These are phyloP conservation scores for Microtus ochrogaster DNA, from an alignment of 2,113 vertebrate genomes.

Conservation along the genomic window DNA sequence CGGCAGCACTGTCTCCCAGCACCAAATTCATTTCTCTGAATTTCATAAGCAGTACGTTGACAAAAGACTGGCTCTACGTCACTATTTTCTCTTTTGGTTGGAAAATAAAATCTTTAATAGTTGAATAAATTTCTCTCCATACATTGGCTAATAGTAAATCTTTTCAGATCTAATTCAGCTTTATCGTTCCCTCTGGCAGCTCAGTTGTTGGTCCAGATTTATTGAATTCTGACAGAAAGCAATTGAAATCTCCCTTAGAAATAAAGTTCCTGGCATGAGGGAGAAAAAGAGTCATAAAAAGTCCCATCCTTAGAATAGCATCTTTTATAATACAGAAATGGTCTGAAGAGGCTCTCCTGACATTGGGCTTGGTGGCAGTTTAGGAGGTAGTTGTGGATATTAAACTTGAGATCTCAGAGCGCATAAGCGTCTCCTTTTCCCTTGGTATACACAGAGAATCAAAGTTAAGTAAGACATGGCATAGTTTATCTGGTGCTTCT, in stretches of 20 bases:
- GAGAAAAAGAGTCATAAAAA: slow-evolving; percentile 57
- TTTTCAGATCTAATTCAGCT: slow-evolving; percentile 77
- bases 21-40: slow-evolving; percentile 1
- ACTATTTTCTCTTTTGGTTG: slow-evolving; percentile 59
- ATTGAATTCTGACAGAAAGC: slow-evolving; percentile 70
- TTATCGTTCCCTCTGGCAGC: slow-evolving; percentile 59
- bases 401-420: slow-evolving; percentile 13
- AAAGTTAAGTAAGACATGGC: slow-evolving; percentile 31
- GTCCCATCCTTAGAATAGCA: slow-evolving; percentile 66
- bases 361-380: slow-evolving; percentile 45
- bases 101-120: slow-evolving; percentile 70
- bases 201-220: slow-evolving; percentile 72
- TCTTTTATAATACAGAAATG: slow-evolving; percentile 47
- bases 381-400: not conserved
- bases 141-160: slow-evolving; percentile 79
- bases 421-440: not conserved
- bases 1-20: not conserved
- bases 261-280: slow-evolving; percentile 52
- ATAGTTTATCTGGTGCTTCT: not conserved
- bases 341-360: slow-evolving; percentile 45
- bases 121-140: slow-evolving; percentile 72
- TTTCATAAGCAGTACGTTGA: slow-evolving; percentile 61
- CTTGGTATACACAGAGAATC: not conserved
- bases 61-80: not conserved
- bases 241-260: slow-evolving; percentile 70